Conservation (phyloP, 2,797 vertebrate species). For the Karalla daura region DNA sequence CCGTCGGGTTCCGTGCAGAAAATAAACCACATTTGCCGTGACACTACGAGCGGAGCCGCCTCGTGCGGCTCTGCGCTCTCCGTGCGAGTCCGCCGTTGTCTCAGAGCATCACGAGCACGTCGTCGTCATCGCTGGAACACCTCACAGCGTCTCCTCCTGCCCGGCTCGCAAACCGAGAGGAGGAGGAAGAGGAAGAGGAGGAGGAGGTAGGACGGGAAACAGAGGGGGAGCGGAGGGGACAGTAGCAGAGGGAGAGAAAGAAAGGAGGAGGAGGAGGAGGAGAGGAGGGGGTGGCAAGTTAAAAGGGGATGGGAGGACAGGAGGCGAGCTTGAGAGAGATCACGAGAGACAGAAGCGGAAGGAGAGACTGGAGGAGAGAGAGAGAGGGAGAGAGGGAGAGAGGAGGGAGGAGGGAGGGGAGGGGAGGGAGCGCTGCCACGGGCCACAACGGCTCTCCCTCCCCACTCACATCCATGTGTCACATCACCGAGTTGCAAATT, state of each 20-base stretch:
- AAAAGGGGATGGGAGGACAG: constrained; percentile 54
- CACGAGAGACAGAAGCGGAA: constrained; percentile 62
- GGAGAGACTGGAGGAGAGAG: constrained; percentile 46
- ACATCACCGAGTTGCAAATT: constrained; percentile 74
- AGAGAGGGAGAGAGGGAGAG: constrained; percentile 70
- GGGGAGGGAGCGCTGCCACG: constrained; percentile 49
- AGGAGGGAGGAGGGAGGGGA: constrained; percentile 42
- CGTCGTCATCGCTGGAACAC: constrained; percentile 6
- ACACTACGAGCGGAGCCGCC: background rate
- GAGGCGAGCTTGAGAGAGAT: constrained; percentile 65
- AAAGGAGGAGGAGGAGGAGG: background rate
- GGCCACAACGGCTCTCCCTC: constrained; percentile 63
- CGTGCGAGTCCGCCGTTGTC: background rate
- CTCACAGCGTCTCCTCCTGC: constrained; percentile 22
- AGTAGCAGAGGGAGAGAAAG: constrained; percentile 12
- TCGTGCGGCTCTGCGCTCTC: constrained; percentile 1
- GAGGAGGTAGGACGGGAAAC: constrained; percentile 16
- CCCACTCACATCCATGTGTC: constrained; percentile 71
- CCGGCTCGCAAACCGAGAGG: constrained; percentile 15
- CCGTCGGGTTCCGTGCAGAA: constrained; percentile 6
- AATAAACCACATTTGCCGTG: constrained; percentile 7
- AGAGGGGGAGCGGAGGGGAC: background rate
- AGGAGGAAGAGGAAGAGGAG: too few relatives aligned
- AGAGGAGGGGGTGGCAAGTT: constrained; percentile 33
- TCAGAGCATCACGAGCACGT: constrained; percentile 5